Percentiles rank a stretch among this genome's conserved stretches.
These are phyloP conservation scores for Drosophila seguyi DNA, from an alignment of 1,140 invertebrate genomes.

Conservation along the genomic window DNA sequence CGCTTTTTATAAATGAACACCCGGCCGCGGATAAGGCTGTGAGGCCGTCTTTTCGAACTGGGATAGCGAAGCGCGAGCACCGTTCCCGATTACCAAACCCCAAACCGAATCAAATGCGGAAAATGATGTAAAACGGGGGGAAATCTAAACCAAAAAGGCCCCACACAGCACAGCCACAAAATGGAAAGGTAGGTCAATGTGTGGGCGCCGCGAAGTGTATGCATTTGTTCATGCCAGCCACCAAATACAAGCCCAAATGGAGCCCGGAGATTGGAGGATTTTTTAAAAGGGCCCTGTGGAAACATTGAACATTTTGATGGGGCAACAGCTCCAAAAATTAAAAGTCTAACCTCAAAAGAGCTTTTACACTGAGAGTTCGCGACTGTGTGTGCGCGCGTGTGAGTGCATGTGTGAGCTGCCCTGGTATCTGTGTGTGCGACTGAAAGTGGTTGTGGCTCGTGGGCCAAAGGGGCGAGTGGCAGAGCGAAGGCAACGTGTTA, in stretches of 20 bases:
- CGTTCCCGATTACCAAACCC: slow-evolving; percentile 36
- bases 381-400: slow-evolving; percentile 37
- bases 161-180: slow-evolving; percentile 67
- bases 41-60: slow-evolving; percentile 50
- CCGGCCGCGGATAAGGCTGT: slow-evolving; percentile 63
- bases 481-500: slow-evolving; percentile 57
- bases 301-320: slow-evolving; percentile 69
- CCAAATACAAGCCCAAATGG: slow-evolving; percentile 4
- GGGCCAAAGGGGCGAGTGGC: slow-evolving; percentile 21
- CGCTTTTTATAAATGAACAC: slow-evolving; percentile 77
- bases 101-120: slow-evolving; percentile 52
- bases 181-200: slow-evolving; percentile 84
- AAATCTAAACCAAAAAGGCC: slow-evolving; percentile 68
- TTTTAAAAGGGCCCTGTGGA: slow-evolving; percentile 38
- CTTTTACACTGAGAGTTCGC: slow-evolving; percentile 63
- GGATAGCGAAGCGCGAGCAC: slow-evolving; percentile 35
- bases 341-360: slow-evolving; percentile 79
- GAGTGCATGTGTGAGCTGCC: slow-evolving; percentile 27
- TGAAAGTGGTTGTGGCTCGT: slow-evolving; percentile 78
- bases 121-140: slow-evolving; percentile 66
- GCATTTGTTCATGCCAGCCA: slow-evolving; percentile 5
- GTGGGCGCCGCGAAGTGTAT: slow-evolving; percentile 59
- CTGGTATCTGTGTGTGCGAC: slow-evolving; percentile 47
- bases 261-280: slow-evolving; percentile 20
- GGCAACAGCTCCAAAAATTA: slow-evolving; percentile 46